Evolutionary conservation across 2,113 vertebrate species (phyloP), one percentile per base, ranked within the genome.

Genomic region (Macroglossus sobrinus): DNA sequence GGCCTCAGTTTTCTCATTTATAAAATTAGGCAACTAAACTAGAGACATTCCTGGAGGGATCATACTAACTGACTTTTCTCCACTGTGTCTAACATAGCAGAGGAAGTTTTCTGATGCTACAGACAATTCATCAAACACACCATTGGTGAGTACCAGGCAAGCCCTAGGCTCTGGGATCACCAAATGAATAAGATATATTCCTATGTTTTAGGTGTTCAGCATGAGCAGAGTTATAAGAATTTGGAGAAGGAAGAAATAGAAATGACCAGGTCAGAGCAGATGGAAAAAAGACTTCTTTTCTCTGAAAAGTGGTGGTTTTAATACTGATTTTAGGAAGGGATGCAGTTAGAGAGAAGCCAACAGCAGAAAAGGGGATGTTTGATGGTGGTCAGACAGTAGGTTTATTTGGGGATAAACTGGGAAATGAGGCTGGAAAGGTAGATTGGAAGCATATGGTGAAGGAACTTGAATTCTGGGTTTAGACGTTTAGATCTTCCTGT

Each of bases 11-110:
- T 94, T 89, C 43, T 91, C 84, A 57, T 79, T 22, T 80, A 13
- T 94, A 71, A 95, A 91, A 87, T n/a, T 12, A 94, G 53, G 35
- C 53, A 63, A 24, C 33, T 84, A 38, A 84, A 93, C 35, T 79
- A 50, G 45, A 72, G 81, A 59, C 72, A 84, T 63, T 88, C 40
- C 35, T 74, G 14, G 38, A 61, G 63, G 43, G 53, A 66, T 40
- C 47, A 15, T 35, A 5, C 40, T 78, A 50, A 69, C n/a, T 45
- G 40, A 66, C 38, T 94, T 76, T 91, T 57, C 35, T 66, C 7
- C 38, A 8, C 13, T 64, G 35, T 40, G 38, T 12, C 63, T 18
- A 80, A 50, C 18, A 28, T 35, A 38, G 33, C 45, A 40, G 12
- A 94, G 57, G 45, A 93, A 40, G 26, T 38, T 71, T 82, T 45